Evolutionary conservation across 2,113 vertebrate species (phyloP).

Genomic region (Zonotrichia leucophrys): DNA sequence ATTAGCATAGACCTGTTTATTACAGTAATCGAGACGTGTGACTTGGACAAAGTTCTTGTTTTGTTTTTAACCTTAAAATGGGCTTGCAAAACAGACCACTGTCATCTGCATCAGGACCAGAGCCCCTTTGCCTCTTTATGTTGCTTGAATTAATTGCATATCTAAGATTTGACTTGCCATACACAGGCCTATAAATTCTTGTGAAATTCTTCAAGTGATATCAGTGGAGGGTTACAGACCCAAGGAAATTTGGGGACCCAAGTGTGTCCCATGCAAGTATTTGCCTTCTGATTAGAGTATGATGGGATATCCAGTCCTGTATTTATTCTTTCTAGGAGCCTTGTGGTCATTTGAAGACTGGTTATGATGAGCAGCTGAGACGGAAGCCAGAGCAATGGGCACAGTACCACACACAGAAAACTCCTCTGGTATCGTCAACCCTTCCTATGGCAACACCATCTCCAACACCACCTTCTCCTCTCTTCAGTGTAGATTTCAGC

Average conservation of each 20-base stretch:
- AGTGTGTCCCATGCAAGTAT: neutral
- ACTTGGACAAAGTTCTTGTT: neutral
- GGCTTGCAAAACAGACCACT: neutral
- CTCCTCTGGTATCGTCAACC: conserved; percentile 74
- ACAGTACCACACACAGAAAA: conserved; percentile 83
- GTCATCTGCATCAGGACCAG: neutral
- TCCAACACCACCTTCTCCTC: conserved; percentile 88
- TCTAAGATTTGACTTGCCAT: neutral
- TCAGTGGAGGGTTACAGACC: neutral
- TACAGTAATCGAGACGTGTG: neutral
- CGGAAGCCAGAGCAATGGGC: conserved; percentile 93
- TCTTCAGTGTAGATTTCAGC: conserved; percentile 90
- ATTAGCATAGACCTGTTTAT: neutral
- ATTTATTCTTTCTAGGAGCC: conserved; percentile 75
- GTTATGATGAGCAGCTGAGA: conserved; percentile 89
- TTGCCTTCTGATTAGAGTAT: neutral
- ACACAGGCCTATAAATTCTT: neutral
- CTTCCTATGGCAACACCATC: conserved; percentile 80
- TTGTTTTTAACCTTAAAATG: neutral
- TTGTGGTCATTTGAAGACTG: conserved; percentile 85
- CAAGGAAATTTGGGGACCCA: neutral
- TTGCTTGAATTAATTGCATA: neutral
- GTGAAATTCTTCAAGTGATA: neutral
- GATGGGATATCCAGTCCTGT: neutral
- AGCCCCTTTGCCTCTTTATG: neutral